A percentile compares a stretch with the other conserved stretches of the same genome.
Evolutionary conservation across 2,888 invertebrate species (phyloP).

Genomic region (Nomada ruficornis): DNA sequence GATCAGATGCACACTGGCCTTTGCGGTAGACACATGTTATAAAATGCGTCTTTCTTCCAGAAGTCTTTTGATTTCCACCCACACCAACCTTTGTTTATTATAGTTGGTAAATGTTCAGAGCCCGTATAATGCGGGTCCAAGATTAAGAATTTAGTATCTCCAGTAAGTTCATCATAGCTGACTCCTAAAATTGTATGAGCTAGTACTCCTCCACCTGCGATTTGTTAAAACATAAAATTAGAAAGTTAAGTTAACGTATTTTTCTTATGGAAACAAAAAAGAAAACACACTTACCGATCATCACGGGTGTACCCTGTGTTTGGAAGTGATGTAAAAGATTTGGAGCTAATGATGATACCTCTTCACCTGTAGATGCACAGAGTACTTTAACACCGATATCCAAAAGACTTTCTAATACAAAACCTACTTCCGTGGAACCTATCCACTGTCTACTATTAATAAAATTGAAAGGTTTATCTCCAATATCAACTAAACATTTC

Average conservation of each 20-base stretch:
- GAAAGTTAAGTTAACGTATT: background rate
- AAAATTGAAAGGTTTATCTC: slow-evolving; percentile 95
- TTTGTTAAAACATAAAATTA: slow-evolving; percentile 11
- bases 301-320: slow-evolving; percentile 97
- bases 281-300: slow-evolving; percentile 92
- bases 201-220: slow-evolving; percentile 95
- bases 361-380: slow-evolving; percentile 93
- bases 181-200: slow-evolving; percentile 99
- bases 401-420: slow-evolving; percentile 93
- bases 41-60: slow-evolving; percentile 97
- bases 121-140: slow-evolving; percentile 99
- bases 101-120: slow-evolving; percentile 90
- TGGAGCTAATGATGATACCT: slow-evolving; percentile 91
- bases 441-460: slow-evolving; percentile 98
- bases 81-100: slow-evolving; percentile 96
- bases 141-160: slow-evolving; percentile 95
- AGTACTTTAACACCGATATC: slow-evolving; percentile 92
- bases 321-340: slow-evolving; percentile 96
- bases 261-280: background rate
- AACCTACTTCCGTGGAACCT: slow-evolving; percentile 98
- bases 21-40: slow-evolving; percentile 98
- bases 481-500: slow-evolving; percentile 96
- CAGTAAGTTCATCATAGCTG: slow-evolving; percentile 92
- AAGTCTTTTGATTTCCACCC: slow-evolving; percentile 98
- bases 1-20: slow-evolving; percentile 83